A percentile compares a stretch with the other conserved stretches of the same genome.
Conservation (phyloP, 2,113 vertebrate species). For the Empidonax traillii region DNA sequence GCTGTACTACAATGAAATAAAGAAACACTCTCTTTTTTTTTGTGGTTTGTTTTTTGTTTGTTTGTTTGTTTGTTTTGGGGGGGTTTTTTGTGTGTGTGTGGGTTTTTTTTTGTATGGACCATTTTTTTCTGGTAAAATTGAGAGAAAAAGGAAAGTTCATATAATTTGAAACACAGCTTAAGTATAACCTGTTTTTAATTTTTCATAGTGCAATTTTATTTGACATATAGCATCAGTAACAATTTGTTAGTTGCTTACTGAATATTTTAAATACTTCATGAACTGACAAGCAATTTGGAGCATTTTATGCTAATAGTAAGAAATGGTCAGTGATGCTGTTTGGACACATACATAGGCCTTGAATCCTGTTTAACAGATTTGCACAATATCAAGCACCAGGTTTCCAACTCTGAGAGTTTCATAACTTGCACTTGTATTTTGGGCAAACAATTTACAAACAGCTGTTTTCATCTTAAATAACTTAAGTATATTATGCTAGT, state of each 20-base stretch:
- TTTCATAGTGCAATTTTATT: neutral
- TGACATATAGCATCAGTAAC: neutral
- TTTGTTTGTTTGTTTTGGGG: too few species aligned
- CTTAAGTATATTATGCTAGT: neutral
- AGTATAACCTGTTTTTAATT: neutral
- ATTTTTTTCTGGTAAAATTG: neutral
- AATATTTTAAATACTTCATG: neutral
- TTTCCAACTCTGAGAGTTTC: neutral
- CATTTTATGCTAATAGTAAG: neutral
- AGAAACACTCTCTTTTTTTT: neutral
- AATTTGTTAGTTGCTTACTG: neutral
- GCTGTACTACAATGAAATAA: constrained; percentile 10
- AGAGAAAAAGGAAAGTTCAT: neutral
- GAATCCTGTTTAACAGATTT: neutral
- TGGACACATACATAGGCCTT: neutral
- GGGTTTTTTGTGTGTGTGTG: too few species aligned
- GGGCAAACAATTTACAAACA: neutral
- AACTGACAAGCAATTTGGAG: neutral
- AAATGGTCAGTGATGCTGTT: neutral
- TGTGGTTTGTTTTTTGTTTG: too few species aligned
- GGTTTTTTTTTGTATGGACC: neutral
- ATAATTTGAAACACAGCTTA: constrained; percentile 4
- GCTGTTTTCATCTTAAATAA: neutral
- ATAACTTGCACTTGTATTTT: neutral
- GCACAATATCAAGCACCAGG: neutral